Evolutionary conservation across 2,113 vertebrate genomes (phyloP).

Genomic region (Anas platyrhynchos): DNA sequence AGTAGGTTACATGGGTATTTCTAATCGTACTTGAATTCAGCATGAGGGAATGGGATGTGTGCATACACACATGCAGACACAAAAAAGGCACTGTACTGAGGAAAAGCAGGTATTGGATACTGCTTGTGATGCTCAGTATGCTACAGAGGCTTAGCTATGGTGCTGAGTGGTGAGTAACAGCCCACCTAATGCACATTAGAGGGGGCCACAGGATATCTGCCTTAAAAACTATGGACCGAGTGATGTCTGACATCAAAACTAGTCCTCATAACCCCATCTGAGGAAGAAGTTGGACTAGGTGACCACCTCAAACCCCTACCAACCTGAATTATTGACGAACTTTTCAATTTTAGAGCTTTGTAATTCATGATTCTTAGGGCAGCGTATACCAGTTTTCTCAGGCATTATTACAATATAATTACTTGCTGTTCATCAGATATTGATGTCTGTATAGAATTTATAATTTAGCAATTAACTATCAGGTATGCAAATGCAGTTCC

Average conservation of each 20-base stretch:
- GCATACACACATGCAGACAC: too few species aligned
- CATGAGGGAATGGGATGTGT: background rate
- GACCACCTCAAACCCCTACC: background rate
- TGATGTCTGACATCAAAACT: background rate
- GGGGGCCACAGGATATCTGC: background rate
- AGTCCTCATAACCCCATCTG: background rate
- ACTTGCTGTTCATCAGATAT: conserved; percentile 36
- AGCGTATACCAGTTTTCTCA: conserved; percentile 29
- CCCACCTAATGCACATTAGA: accelerated
- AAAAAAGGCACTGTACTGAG: background rate
- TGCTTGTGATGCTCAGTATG: accelerated
- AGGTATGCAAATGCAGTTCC: conserved; percentile 43
- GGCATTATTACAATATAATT: conserved; percentile 37
- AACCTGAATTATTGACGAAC: background rate
- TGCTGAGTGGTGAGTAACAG: background rate
- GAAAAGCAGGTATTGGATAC: background rate
- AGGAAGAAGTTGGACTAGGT: background rate
- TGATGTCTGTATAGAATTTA: conserved; percentile 10
- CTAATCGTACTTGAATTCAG: background rate
- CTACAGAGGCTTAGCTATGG: background rate
- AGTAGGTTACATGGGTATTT: background rate
- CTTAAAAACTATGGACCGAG: accelerated
- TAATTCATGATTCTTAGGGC: background rate
- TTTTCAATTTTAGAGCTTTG: background rate
- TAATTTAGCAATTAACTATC: conserved; percentile 48